Base-by-base conservation (phyloP, 2,113 vertebrate species). In the human region DNA sequence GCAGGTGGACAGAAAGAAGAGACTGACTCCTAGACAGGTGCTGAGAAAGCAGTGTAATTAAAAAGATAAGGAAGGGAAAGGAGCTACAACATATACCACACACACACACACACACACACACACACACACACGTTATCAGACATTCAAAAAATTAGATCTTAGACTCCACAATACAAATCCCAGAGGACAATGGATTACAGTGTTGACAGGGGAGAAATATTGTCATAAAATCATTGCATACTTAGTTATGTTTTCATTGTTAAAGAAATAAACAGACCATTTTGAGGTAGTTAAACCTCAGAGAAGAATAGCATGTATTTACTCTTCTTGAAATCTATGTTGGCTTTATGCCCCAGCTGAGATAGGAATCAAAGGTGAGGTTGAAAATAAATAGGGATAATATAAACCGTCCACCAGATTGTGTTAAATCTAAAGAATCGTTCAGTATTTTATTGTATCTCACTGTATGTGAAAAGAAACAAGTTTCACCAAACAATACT, bases 251-350 rank as follows among this genome's bases (percentile, higher is more conserved):
- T 59, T 85, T 86, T 89, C 43, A 80, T 86, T 80, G 27, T n/a
- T 91, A 83, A 82, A 87, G 27, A 81, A 93, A 57, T 84, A 95
- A 84, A 86, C 35, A 55, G 82, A 91, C 79, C 23, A 89, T 82
- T 86, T 68, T 93, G 40, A 82, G 35, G 6, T 89, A 57, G 18
- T 68, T 11, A 80, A 64, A 8, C 11, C 38, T 85, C 45, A 92
- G 43, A 70, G 57, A 66, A 91, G 75, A 94, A 43, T 59, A 72
- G 11, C 10, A 45, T 27, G 8, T 55, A 13, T 66, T 1, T 17
- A 25, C 1, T 88, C 5, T 93, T 94, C 45, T 89, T 90, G 14
- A 40, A 95, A 80, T 35, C 22, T 22, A 3, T 66, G 30, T 79
- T 25, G 7, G 17, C 40, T 68, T 0, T 80, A 20, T 92, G 32